phyloP scores from a whole-genome alignment of 2,888 invertebrate species.

The Exocentrus adspersus region DNA sequence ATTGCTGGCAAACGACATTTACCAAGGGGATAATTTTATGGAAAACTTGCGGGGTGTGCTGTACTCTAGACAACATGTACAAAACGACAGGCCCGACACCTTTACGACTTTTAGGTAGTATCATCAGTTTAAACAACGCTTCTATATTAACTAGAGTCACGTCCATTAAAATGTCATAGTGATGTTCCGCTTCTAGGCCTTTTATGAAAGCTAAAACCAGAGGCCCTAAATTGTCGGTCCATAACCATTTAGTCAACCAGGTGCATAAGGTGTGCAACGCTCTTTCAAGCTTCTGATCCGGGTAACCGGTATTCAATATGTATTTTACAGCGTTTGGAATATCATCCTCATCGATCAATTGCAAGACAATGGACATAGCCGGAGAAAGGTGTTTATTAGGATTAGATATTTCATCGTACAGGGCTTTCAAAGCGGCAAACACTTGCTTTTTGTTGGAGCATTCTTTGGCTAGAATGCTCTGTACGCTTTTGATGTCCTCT shows the following conservation, averaged over 20 bases:
- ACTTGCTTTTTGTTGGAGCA: slow-evolving; percentile 65
- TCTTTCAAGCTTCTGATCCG: slow-evolving; percentile 68
- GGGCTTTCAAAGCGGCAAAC: slow-evolving; percentile 68
- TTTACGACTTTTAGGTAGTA: slow-evolving; percentile 67
- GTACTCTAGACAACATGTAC: slow-evolving; percentile 71
- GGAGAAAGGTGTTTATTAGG: slow-evolving; percentile 68
- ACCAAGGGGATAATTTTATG: slow-evolving; percentile 67
- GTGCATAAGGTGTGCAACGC: slow-evolving; percentile 73
- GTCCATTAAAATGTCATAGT: slow-evolving; percentile 65
- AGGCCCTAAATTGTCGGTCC: slow-evolving; percentile 71
- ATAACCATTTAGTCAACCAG: slow-evolving; percentile 75
- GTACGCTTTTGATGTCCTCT: slow-evolving; percentile 55
- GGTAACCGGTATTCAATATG: slow-evolving; percentile 59
- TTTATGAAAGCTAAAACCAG: slow-evolving; percentile 76
- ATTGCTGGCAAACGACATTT: slow-evolving; percentile 62
- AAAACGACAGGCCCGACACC: slow-evolving; percentile 72
- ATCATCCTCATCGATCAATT: slow-evolving; percentile 57
- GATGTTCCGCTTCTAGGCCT: slow-evolving; percentile 64
- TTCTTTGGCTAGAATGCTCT: slow-evolving; percentile 57
- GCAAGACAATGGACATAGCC: slow-evolving; percentile 70
- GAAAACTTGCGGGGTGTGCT: slow-evolving; percentile 65
- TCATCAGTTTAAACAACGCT: slow-evolving; percentile 68
- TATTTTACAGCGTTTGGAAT: slow-evolving; percentile 63
- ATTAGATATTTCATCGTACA: slow-evolving; percentile 71
- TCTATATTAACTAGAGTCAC: slow-evolving; percentile 72